Evolutionary conservation across 2,113 vertebrate genomes (phyloP), one percentile per base, ranked within the genome.

Genomic region (Parotia lawesii): DNA sequence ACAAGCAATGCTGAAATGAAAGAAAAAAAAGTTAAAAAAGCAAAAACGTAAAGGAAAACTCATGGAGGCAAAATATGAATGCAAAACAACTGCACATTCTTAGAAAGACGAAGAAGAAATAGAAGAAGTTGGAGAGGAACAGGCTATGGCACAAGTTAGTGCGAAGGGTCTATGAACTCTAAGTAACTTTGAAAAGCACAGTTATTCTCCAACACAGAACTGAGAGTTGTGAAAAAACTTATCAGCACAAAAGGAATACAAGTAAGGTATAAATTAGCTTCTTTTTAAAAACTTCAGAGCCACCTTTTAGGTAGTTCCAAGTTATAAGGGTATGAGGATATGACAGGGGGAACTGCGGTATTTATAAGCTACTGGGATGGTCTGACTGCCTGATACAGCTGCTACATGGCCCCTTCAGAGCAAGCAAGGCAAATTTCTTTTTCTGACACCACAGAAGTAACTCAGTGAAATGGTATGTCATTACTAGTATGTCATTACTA

Each of bases 211-310:
- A 45, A 50, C 23, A 44, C 15, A 50, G 8, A 78, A 23, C 23
- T 25, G 10, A 78, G 23, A 67, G 17, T 9, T n/a, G 15, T 24
- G 47, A 11, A 35, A 42, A 47, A 86, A 37, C 8, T 58, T 9
- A 37, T 0, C n/a, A 70, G 31, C 29, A 37, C 2, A 4, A 60
- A 82, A 92, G 20, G 21, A 37, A 51, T 14, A 60, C 11, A 70
- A 74, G 29, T 4, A 37, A 50, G 21, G 5, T 44, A 35, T 19
- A 58, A 31, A 28, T 12, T 12, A 13, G 5, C 17, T 81, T 50
- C 0, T 44, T 69, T 73, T 90, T 10, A 5, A 56, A 54, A 64
- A 20, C 1, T 5, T 35, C 10, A 35, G 0, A 44, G 28, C 9
- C 28, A 22, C 24, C 22, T 82, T 60, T n/a, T 10, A 62, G 13